phyloP scores from a whole-genome alignment of 2,113 vertebrate species.

The Formicarius rufipectus region DNA sequence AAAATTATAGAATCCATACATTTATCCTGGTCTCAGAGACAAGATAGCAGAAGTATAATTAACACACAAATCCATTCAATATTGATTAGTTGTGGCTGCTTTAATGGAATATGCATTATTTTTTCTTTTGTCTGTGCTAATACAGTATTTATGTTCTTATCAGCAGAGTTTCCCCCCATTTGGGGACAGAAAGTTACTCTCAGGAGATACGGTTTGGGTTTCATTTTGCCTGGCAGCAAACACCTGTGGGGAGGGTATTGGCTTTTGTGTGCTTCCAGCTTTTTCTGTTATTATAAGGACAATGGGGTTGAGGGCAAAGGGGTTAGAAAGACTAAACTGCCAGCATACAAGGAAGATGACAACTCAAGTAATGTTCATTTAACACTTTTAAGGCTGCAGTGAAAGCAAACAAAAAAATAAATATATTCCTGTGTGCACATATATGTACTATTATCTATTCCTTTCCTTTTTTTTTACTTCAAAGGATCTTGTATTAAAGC shows the following conservation, averaged over 20 bases:
- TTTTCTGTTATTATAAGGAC: background rate
- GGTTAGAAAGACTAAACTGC: background rate
- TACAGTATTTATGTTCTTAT: background rate
- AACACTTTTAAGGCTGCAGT: background rate
- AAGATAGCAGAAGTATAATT: constrained; percentile 22
- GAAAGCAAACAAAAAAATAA: constrained; percentile 14
- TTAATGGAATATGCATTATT: constrained; percentile 35
- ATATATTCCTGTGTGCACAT: background rate
- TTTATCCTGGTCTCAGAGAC: background rate
- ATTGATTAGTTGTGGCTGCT: constrained; percentile 43
- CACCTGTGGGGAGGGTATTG: background rate
- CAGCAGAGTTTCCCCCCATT: constrained; percentile 2
- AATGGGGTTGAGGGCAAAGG: background rate
- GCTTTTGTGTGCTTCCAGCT: background rate
- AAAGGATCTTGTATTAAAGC: constrained; percentile 38
- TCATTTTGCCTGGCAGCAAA: background rate
- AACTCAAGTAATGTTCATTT: background rate
- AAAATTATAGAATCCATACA: background rate
- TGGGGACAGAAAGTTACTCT: background rate
- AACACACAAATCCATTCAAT: background rate
- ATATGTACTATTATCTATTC: constrained; percentile 5
- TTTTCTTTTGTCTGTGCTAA: constrained; percentile 34
- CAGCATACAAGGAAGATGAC: constrained; percentile 5
- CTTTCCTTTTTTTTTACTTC: background rate
- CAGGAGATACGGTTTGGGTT: background rate